Evolutionary conservation across 2,113 vertebrate genomes (phyloP).

Genomic region (Hoplias malabaricus): DNA sequence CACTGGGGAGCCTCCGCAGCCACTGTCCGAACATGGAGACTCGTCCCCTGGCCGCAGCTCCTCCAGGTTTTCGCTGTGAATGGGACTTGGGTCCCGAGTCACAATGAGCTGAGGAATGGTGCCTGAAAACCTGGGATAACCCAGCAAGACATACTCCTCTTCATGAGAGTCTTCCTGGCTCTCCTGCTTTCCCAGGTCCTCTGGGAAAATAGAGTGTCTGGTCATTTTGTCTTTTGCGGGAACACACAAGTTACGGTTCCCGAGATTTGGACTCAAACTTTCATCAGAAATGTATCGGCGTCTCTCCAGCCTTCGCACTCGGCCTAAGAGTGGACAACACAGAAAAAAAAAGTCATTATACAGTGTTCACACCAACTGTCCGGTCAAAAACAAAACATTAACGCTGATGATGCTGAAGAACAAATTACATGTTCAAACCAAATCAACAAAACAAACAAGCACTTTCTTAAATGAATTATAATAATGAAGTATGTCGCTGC

Average conservation of each 20-base stretch:
- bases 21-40: conserved; percentile 80
- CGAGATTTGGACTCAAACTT: too few species aligned
- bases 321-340: too few species aligned
- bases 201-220: conserved; percentile 39
- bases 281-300: too few species aligned
- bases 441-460: too few species aligned
- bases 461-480: too few species aligned
- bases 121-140: conserved; percentile 58
- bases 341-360: too few species aligned
- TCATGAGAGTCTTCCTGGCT: conserved; percentile 10
- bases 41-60: conserved; percentile 67
- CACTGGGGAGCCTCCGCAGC: conserved; percentile 72
- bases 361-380: too few species aligned
- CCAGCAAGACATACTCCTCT: not conserved
- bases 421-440: too few species aligned
- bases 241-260: conserved; percentile 2
- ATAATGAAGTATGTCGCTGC: too few species aligned
- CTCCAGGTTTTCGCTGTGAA: conserved; percentile 37
- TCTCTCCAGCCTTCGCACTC: too few species aligned
- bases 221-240: conserved; percentile 53
- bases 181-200: conserved; percentile 5
- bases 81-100: conserved; percentile 75
- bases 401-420: too few species aligned
- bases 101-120: conserved; percentile 84
- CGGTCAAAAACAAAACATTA: too few species aligned